A percentile compares a stretch with the other conserved stretches of the same genome.
phyloP scores from a whole-genome alignment of 2,888 invertebrate species.

The Drosophila siamana region DNA sequence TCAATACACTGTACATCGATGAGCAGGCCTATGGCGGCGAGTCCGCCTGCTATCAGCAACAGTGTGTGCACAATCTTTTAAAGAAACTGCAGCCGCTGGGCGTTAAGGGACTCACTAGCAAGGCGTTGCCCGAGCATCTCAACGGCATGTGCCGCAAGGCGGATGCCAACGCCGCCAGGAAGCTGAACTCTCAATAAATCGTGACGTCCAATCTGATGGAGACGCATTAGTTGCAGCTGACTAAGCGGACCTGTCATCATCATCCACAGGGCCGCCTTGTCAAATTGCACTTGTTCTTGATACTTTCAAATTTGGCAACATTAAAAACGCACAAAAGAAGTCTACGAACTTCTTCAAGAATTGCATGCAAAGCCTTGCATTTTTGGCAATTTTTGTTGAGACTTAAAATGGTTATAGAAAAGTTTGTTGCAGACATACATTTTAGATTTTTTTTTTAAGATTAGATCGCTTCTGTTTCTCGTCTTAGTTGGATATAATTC shows the following conservation, averaged over 20 bases:
- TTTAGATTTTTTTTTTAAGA: too few relatives aligned
- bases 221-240: constrained; percentile 26
- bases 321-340: too few relatives aligned
- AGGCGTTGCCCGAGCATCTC: constrained; percentile 45
- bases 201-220: constrained; percentile 20
- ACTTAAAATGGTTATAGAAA: too few relatives aligned
- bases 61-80: constrained; percentile 46
- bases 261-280: neutral
- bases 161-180: neutral
- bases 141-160: constrained; percentile 42
- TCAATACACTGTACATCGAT: constrained; percentile 62
- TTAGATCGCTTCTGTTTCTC: too few relatives aligned
- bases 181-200: constrained; percentile 7
- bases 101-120: constrained; percentile 53
- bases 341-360: too few relatives aligned
- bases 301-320: neutral
- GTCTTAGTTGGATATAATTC: too few relatives aligned
- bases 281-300: neutral
- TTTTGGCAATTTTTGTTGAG: too few relatives aligned
- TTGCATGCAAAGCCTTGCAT: too few relatives aligned
- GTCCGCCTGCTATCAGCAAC: constrained; percentile 39
- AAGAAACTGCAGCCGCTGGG: constrained; percentile 46
- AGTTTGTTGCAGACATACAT: too few relatives aligned
- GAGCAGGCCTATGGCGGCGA: constrained; percentile 40
- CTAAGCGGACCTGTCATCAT: constrained; percentile 9